These are phyloP conservation scores for Monomorium pharaonis DNA, from an alignment of 1,140 invertebrate species.

Conservation along the genomic window DNA sequence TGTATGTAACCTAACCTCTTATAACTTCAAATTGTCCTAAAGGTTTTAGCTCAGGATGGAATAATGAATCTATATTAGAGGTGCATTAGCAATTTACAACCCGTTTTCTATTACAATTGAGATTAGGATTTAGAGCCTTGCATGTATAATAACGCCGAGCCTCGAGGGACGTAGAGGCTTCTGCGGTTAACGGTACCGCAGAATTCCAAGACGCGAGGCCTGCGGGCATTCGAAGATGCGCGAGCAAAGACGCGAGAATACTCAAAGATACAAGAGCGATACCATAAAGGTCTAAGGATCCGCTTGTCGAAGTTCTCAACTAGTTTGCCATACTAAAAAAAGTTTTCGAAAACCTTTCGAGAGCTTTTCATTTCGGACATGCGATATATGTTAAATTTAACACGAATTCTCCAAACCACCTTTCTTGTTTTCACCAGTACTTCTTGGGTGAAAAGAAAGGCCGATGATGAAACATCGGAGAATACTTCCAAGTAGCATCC, in stretches of 20 bases:
- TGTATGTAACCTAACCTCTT: neutral
- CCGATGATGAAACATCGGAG: neutral
- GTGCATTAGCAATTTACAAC: neutral
- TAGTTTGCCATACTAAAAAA: neutral
- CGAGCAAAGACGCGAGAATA: neutral
- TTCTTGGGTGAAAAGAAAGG: neutral
- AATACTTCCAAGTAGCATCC: neutral
- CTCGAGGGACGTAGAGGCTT: neutral
- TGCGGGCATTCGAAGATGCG: neutral
- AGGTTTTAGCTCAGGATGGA: neutral
- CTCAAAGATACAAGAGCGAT: neutral
- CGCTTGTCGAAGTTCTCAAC: neutral
- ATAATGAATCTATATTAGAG: constrained; percentile 20
- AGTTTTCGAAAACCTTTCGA: too few relatives aligned
- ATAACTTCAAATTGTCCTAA: neutral
- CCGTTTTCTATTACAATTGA: constrained; percentile 28
- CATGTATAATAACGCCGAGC: neutral
- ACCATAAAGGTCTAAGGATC: neutral
- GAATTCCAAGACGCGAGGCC: neutral
- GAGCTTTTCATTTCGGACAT: too few relatives aligned
- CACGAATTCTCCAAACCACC: too few relatives aligned
- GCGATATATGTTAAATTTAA: too few relatives aligned
- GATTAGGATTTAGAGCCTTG: constrained; percentile 5
- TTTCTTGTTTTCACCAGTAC: neutral
- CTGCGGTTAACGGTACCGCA: neutral